A percentile compares a stretch with the other conserved stretches of the same genome.
Conservation (phyloP, 23 tunicate genomes). For the Phallusia fumigata region DNA sequence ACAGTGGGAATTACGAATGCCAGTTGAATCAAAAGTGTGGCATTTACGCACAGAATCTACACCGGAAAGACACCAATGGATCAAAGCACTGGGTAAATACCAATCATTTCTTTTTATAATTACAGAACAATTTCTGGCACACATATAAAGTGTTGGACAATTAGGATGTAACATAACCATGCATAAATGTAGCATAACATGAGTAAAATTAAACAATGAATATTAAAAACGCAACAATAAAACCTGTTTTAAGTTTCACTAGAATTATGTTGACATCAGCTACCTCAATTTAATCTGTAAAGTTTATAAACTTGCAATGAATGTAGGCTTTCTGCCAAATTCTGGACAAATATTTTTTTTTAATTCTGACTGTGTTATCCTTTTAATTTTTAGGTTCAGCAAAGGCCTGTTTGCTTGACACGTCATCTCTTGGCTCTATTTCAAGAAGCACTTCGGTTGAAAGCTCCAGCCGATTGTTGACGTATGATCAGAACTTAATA, state of each 20-base stretch:
- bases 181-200: too few relatives aligned
- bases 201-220: too few relatives aligned
- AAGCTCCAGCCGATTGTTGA: not conserved
- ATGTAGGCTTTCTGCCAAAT: too few relatives aligned
- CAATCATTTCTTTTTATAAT: too few relatives aligned
- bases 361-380: not conserved
- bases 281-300: not conserved
- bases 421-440: constrained; percentile 4
- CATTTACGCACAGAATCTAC: constrained; percentile 1
- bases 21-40: constrained; percentile 21
- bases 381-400: constrained; percentile 24
- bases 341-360: too few relatives aligned
- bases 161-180: too few relatives aligned
- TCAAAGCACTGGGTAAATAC: constrained; percentile 7
- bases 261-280: too few relatives aligned
- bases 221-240: not conserved
- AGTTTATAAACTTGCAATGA: too few relatives aligned
- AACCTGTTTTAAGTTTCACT: not conserved
- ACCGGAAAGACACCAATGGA: constrained; percentile 9
- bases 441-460: not conserved
- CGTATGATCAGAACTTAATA: not conserved
- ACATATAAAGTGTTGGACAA: too few relatives aligned
- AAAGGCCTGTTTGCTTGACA: constrained; percentile 36
- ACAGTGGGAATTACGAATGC: constrained; percentile 15
- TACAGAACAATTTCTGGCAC: too few relatives aligned